phyloP scores from a whole-genome alignment of 2,888 invertebrate genomes.

The Melieria crassipennis region DNA sequence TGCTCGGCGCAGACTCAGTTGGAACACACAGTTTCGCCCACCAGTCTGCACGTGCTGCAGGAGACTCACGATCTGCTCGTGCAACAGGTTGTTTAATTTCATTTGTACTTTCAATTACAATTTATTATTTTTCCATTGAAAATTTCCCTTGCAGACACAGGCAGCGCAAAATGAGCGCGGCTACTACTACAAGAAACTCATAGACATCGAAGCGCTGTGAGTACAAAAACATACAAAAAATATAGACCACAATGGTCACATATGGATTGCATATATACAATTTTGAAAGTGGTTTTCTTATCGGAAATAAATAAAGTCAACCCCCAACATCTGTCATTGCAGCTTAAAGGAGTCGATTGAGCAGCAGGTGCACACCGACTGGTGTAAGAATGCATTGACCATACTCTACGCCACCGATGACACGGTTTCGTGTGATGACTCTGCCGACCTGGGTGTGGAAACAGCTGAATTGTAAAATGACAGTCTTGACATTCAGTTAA shows the following conservation, averaged over 20 bases:
- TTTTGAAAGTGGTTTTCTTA: too few species aligned
- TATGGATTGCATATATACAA: too few species aligned
- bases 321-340: background rate
- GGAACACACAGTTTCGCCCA: conserved; percentile 42
- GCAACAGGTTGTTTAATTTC: conserved; percentile 31
- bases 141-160: conserved; percentile 33
- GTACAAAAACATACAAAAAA: conserved; percentile 19
- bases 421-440: conserved; percentile 23
- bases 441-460: background rate
- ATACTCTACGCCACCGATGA: conserved; percentile 49
- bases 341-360: conserved; percentile 46
- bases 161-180: conserved; percentile 48
- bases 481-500: background rate
- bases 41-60: conserved; percentile 42
- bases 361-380: conserved; percentile 44
- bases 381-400: conserved; percentile 48
- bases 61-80: conserved; percentile 39
- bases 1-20: conserved; percentile 25
- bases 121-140: background rate
- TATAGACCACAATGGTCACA: background rate
- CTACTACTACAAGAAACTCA: conserved; percentile 52
- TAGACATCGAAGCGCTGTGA: conserved; percentile 52
- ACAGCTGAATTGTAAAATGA: conserved; percentile 3
- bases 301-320: too few species aligned
- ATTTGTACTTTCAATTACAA: background rate